Conservation (phyloP, 2,888 invertebrate genomes). For the Limnephilus marmoratus region DNA sequence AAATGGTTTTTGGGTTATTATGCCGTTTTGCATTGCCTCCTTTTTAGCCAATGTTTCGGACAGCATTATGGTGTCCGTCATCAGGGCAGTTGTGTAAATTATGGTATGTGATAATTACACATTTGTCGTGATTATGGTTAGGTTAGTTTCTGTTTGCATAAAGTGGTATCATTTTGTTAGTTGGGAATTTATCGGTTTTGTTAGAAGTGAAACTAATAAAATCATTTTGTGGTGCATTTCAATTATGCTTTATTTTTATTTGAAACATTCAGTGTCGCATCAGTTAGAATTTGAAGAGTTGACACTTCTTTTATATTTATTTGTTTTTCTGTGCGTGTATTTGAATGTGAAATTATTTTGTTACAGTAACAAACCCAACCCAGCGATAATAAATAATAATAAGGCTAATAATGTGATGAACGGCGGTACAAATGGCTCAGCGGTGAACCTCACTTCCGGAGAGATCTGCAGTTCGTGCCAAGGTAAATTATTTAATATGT, state of each 20-base stretch:
- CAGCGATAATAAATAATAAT: constrained; percentile 85
- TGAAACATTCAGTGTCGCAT: no score
- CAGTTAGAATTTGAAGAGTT: background rate
- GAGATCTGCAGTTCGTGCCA: constrained; percentile 78
- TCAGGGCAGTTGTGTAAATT: no score
- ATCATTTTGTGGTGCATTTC: no score
- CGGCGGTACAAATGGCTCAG: constrained; percentile 86
- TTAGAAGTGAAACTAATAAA: background rate
- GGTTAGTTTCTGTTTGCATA: no score
- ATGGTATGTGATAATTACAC: no score
- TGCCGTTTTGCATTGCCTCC: no score
- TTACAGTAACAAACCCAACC: constrained; percentile 92
- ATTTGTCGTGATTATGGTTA: no score
- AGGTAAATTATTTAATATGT: constrained; percentile 70
- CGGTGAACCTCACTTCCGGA: constrained; percentile 76
- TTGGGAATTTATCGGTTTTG: background rate
- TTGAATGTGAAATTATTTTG: constrained; percentile 46
- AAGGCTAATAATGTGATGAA: constrained; percentile 85
- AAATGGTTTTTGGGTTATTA: no score
- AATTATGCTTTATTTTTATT: no score
- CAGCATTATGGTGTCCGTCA: no score
- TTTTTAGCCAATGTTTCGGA: no score
- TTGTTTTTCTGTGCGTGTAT: background rate
- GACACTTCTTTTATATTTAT: background rate
- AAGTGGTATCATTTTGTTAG: no score